Evolutionary conservation across 2,797 vertebrate genomes (phyloP).

Genomic region (Microctenopoma stevenorrisi): DNA sequence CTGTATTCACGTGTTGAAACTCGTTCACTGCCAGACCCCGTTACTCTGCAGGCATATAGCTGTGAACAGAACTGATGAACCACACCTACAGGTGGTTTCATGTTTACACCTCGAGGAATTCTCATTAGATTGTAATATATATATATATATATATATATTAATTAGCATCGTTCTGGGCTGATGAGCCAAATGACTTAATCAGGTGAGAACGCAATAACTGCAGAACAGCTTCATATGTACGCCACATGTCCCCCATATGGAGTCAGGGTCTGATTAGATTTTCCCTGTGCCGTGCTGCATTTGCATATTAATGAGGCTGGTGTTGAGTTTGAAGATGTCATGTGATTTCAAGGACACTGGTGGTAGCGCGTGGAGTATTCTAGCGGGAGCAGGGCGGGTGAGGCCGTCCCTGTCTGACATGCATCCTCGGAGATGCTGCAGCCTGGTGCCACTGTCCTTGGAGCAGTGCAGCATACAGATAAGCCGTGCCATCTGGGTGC

Average conservation of each 20-base stretch:
- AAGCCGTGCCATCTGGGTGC: conserved; percentile 61
- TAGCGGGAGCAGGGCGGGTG: conserved; percentile 5
- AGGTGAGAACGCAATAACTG: not conserved
- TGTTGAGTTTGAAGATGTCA: conserved; percentile 5
- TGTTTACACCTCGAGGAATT: too few species aligned
- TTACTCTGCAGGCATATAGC: too few species aligned
- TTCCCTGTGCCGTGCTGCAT: not conserved
- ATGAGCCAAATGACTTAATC: too few species aligned
- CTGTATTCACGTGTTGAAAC: too few species aligned
- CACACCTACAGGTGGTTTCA: too few species aligned
- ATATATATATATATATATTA: too few species aligned
- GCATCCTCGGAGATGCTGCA: conserved; percentile 32
- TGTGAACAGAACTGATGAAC: too few species aligned
- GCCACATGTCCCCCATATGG: not conserved
- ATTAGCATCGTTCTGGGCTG: too few species aligned
- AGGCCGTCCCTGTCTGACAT: conserved; percentile 35
- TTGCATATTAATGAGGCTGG: not conserved
- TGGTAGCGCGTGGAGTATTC: not conserved
- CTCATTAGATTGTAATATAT: too few species aligned
- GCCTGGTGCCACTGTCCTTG: conserved; percentile 46
- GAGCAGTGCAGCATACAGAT: conserved; percentile 61
- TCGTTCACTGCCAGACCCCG: too few species aligned
- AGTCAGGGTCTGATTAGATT: not conserved
- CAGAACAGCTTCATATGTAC: not conserved
- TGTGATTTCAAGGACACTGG: conserved; percentile 22